phyloP scores from a whole-genome alignment of 2,113 vertebrate genomes.

The Onychorhynchus coronatus region DNA sequence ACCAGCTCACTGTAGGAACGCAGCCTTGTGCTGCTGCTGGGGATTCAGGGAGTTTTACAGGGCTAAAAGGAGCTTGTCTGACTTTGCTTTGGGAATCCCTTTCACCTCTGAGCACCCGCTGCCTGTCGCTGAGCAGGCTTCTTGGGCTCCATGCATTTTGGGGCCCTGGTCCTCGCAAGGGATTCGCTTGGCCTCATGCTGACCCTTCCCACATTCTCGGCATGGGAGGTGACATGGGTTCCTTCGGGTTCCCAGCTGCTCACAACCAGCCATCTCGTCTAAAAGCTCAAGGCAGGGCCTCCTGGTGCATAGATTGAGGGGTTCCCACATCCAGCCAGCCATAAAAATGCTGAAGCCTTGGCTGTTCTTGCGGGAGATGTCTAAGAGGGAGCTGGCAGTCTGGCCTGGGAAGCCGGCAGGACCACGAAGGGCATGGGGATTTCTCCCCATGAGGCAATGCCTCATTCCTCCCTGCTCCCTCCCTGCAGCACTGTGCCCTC shows the following conservation, averaged over 20 bases:
- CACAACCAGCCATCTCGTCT: background rate
- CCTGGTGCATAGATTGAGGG: slow-evolving; percentile 7
- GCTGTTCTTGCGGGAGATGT: slow-evolving; percentile 13
- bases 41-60: background rate
- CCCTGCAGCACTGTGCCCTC: slow-evolving; percentile 73
- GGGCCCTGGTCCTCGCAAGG: background rate
- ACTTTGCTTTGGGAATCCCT: background rate
- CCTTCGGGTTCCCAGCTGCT: slow-evolving; percentile 36
- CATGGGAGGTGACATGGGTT: background rate
- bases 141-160: background rate
- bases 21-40: background rate
- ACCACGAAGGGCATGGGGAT: background rate
- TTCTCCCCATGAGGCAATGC: background rate
- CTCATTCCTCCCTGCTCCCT: background rate
- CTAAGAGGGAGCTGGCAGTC: background rate
- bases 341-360: slow-evolving; percentile 25
- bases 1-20: rapidly evolving
- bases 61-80: rapidly evolving
- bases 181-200: background rate
- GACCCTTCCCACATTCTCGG: slow-evolving; percentile 21
- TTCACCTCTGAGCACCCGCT: background rate
- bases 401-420: background rate
- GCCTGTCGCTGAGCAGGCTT: background rate
- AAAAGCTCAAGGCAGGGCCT: background rate
- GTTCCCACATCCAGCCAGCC: slow-evolving; percentile 24